phyloP scores from a whole-genome alignment of 2,888 invertebrate species.

The Sisyra nigra region DNA sequence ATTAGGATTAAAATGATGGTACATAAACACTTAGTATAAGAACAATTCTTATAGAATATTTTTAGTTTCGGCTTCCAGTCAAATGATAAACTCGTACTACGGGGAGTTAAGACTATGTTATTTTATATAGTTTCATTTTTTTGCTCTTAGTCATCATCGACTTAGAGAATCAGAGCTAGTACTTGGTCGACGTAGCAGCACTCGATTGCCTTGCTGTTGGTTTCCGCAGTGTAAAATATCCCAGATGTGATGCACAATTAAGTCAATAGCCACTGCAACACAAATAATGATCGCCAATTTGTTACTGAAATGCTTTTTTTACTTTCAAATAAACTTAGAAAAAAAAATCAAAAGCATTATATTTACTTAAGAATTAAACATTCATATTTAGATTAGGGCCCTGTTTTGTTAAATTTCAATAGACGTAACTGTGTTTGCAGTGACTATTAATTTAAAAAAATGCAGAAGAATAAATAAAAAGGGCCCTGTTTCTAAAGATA shows the following conservation, averaged over 20 bases:
- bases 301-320: conserved; percentile 12
- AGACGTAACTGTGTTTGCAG: conserved; percentile 2
- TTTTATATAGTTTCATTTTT: not conserved
- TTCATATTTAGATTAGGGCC: not conserved
- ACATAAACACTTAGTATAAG: no score
- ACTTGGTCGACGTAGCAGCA: conserved; percentile 11
- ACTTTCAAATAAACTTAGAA: conserved; percentile 5
- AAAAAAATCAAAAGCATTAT: conserved; percentile 10
- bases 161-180: conserved; percentile 35
- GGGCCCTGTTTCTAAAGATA: not conserved
- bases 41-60: not conserved
- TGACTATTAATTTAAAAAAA: conserved; percentile 2
- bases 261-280: conserved; percentile 97
- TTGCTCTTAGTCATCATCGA: conserved; percentile 24
- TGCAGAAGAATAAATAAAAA: not conserved
- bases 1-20: no score
- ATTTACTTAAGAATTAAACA: conserved; percentile 4
- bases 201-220: not conserved
- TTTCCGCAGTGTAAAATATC: conserved; percentile 60
- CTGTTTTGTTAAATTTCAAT: not conserved
- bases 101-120: not conserved
- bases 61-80: not conserved
- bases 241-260: conserved; percentile 98
- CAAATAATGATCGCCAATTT: conserved; percentile 20
- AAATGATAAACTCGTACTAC: not conserved